Base-by-base conservation (phyloP, 2,888 invertebrate species). In the Drosophila prolongata region DNA sequence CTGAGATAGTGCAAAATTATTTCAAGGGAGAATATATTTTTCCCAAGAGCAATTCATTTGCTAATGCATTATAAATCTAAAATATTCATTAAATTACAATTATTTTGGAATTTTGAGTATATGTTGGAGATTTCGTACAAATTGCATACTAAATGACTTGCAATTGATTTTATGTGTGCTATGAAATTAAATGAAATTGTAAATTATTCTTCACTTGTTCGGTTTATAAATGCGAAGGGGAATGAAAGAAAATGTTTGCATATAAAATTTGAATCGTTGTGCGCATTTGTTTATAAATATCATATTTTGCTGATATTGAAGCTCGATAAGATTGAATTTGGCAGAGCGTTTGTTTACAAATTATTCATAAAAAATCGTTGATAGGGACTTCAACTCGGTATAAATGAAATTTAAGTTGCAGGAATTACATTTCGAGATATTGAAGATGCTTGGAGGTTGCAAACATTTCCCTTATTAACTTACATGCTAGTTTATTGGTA, bases 41-140 rank as follows among this genome's bases (percentile, higher is more conserved):
- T 37, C n/a, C n/a, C 42, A 30, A 47, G 35, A 42, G 38, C 43
- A 38, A 42, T 59, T 43, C 13, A 9, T 11, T 16, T 40, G 24
- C 47, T 62, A 62, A 52, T 9, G 42, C 40, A 49, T 35, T 67
- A 67, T 24, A 46, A 13, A 46, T 35, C 60, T 66, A 16, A 52
- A 58, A 38, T 54, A 16, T n/a, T 14, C 56, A 50, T 52, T 56
- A 47, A 53, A 30, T 52, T 80, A 75, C n/a, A 67, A 60, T 54
- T 68, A 53, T 78, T 84, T 79, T 84, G 82, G 87, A 87, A 84
- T 87, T 68, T 54, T 64, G 75, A 87, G 76, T 71, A 55, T 50
- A 59, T 56, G 40, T 46, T 59, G 65, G 49, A 35, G 62, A 50
- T 64, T 61, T 53, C 35, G 38, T 44, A 52, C 55, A 56, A 70